phyloP scores from a whole-genome alignment of 2,888 invertebrate species.

The Caenorhabditis japonica region DNA sequence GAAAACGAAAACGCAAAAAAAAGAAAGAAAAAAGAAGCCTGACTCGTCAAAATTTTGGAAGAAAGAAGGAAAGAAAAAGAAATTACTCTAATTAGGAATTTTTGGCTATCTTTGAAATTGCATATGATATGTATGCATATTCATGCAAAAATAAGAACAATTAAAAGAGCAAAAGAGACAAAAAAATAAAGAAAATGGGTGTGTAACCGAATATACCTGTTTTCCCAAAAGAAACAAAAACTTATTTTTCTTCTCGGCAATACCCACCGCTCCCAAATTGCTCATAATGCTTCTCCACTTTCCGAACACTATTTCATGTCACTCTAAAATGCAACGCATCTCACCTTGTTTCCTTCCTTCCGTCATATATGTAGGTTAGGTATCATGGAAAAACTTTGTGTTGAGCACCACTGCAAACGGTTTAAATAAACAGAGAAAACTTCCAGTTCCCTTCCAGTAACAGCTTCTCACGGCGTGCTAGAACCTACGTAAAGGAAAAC shows the following conservation, averaged over 20 bases:
- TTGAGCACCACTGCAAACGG: no score
- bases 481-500: no score
- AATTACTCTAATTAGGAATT: no score
- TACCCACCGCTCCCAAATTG: background rate
- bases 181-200: background rate
- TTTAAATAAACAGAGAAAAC: no score
- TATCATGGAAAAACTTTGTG: no score
- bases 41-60: slow-evolving; percentile 14
- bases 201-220: background rate
- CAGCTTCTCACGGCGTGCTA: no score
- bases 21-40: background rate
- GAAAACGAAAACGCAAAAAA: no score
- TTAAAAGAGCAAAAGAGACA: background rate
- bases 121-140: no score
- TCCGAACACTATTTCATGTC: slow-evolving; percentile 1
- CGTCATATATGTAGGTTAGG: slow-evolving; percentile 14
- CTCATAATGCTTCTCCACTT: slow-evolving; percentile 16
- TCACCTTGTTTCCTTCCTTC: slow-evolving; percentile 44
- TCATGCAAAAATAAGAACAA: background rate
- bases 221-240: background rate
- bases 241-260: no score
- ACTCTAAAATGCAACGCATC: slow-evolving; percentile 48
- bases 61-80: background rate
- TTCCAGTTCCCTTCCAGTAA: no score
- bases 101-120: no score